Conservation (phyloP, 2,888 invertebrate species). For the Ecdyonurus torrentis region DNA sequence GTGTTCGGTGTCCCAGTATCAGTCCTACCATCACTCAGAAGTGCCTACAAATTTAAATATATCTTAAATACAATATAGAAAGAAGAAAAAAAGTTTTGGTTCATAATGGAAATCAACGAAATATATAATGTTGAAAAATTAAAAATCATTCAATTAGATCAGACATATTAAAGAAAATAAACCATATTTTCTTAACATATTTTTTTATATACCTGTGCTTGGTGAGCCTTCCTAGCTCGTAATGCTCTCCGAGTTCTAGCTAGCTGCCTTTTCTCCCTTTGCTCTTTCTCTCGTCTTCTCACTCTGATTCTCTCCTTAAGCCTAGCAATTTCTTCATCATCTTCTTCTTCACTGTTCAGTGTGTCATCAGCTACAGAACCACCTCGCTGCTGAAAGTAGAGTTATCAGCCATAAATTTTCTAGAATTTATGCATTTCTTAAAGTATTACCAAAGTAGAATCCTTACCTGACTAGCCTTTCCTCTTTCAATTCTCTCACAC, state of each 20-base stretch:
- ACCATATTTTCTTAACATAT: no score
- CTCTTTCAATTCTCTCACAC: neutral
- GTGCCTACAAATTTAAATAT: neutral
- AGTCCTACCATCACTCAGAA: neutral
- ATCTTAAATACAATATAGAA: neutral
- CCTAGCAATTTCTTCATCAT: constrained; percentile 47
- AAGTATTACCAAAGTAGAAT: constrained; percentile 1
- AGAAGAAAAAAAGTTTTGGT: no score
- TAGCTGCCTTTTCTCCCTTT: constrained; percentile 30
- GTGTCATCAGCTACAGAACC: constrained; percentile 26
- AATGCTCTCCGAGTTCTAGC: constrained; percentile 8
- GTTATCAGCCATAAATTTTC: no score
- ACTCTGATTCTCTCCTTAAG: constrained; percentile 44
- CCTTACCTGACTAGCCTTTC: constrained; percentile 25
- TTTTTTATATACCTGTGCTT: neutral
- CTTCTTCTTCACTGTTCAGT: constrained; percentile 28
- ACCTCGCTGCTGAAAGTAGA: neutral
- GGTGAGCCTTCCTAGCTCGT: constrained; percentile 10
- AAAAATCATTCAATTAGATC: no score
- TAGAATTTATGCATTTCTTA: neutral
- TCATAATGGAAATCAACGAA: no score
- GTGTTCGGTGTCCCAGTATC: neutral
- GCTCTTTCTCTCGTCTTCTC: constrained; percentile 27
- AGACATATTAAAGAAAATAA: no score
- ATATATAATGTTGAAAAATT: no score